Conservation (phyloP, 2,797 vertebrate species). For the Tachyglossus aculeatus region DNA sequence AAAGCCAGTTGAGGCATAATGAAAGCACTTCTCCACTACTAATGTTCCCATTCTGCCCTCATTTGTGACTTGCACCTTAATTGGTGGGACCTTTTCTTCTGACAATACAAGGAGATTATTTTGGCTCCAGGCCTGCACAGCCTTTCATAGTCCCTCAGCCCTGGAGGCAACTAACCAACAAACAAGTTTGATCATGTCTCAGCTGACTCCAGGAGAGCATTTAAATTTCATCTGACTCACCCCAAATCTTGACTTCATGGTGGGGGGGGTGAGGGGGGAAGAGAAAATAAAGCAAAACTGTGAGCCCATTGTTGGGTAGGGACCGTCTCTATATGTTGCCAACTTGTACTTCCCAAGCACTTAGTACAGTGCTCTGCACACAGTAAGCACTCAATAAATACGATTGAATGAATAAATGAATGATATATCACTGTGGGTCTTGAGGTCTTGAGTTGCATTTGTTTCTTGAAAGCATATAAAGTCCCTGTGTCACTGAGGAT, state of each 20-base stretch:
- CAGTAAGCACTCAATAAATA: no score
- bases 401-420: no score
- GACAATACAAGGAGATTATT: not conserved
- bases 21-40: not conserved
- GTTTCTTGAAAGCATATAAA: not conserved
- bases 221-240: not conserved
- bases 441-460: not conserved
- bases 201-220: not conserved
- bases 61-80: not conserved
- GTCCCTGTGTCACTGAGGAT: not conserved
- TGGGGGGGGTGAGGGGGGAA: no score
- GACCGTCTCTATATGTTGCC: no score
- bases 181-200: not conserved
- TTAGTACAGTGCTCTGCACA: no score
- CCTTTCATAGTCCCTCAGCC: not conserved
- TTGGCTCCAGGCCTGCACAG: not conserved
- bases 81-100: not conserved
- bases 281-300: no score
- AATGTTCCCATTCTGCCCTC: not conserved
- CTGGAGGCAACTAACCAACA: not conserved
- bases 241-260: not conserved
- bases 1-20: not conserved
- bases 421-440: not conserved
- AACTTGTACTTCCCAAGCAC: no score
- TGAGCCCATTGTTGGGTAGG: no score